Percentiles rank a stretch among this genome's conserved stretches.
Conservation (phyloP, 2,797 vertebrate species). For the Coracias cyanogaster region DNA sequence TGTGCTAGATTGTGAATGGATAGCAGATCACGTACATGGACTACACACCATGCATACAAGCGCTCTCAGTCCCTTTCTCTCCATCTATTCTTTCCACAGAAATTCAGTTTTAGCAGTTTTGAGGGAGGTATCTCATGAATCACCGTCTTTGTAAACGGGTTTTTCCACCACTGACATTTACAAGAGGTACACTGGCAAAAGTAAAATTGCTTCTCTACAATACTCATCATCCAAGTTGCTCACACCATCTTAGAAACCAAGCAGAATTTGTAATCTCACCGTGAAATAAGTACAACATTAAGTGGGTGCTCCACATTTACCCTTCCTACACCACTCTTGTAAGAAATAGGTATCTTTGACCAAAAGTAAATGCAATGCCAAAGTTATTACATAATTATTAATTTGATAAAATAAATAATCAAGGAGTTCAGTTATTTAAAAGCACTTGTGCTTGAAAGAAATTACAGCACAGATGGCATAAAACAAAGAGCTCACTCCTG, state of each 20-base stretch:
- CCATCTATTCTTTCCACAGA: not conserved
- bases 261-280: not conserved
- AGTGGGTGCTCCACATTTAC: not conserved
- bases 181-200: not conserved
- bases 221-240: not conserved
- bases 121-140: not conserved
- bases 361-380: not conserved
- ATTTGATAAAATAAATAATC: constrained; percentile 41
- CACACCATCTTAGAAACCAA: not conserved
- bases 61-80: not conserved
- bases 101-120: not conserved
- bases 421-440: not conserved
- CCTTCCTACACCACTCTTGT: not conserved
- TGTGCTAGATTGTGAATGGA: not conserved
- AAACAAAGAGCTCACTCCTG: constrained; percentile 42
- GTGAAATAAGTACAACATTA: not conserved
- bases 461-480: constrained; percentile 38
- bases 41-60: not conserved
- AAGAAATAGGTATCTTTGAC: not conserved
- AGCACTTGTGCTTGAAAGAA: constrained; percentile 31
- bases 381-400: constrained; percentile 12
- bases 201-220: constrained; percentile 2
- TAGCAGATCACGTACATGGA: not conserved
- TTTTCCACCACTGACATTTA: constrained; percentile 2
- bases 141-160: not conserved